Conservation (phyloP, 2,888 invertebrate species). For the Harpagoxenus sublaevis region DNA sequence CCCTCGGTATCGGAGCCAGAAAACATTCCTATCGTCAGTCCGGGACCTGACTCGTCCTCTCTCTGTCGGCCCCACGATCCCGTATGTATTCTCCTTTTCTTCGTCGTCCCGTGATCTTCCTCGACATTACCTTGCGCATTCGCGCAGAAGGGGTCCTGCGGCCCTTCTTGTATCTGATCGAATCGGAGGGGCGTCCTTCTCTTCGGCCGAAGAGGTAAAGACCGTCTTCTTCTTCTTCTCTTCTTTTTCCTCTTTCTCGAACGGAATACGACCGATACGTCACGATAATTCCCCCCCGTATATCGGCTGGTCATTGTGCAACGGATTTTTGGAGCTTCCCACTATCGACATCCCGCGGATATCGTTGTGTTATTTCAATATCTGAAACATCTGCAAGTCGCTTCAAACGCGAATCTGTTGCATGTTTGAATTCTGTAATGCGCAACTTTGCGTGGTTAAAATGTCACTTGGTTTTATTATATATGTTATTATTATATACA, state of each 20-base stretch:
- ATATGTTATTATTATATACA: not conserved
- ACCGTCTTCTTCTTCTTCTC: constrained; percentile 49
- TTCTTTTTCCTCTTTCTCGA: constrained; percentile 31
- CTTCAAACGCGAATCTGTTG: not conserved
- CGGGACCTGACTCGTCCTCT: constrained; percentile 50
- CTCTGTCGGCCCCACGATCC: constrained; percentile 33
- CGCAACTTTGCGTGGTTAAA: not conserved
- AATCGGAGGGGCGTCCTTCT: constrained; percentile 69
- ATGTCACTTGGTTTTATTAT: not conserved
- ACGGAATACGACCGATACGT: constrained; percentile 60
- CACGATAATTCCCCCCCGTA: constrained; percentile 64
- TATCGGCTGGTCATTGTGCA: constrained; percentile 61
- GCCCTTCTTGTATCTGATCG: constrained; percentile 73
- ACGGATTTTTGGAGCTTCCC: constrained; percentile 14
- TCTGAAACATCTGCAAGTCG: constrained; percentile 4
- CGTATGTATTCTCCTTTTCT: constrained; percentile 50
- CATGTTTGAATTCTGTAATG: constrained; percentile 15
- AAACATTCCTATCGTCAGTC: constrained; percentile 74
- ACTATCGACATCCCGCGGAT: constrained; percentile 9
- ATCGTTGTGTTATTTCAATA: constrained; percentile 26
- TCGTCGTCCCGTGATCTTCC: constrained; percentile 53
- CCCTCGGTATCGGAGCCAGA: constrained; percentile 63
- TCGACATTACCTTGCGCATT: constrained; percentile 68
- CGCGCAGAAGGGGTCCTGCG: constrained; percentile 74
- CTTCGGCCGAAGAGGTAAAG: constrained; percentile 55